Base-by-base conservation (phyloP, 2,797 vertebrate genomes). In the Spinus pinus region DNA sequence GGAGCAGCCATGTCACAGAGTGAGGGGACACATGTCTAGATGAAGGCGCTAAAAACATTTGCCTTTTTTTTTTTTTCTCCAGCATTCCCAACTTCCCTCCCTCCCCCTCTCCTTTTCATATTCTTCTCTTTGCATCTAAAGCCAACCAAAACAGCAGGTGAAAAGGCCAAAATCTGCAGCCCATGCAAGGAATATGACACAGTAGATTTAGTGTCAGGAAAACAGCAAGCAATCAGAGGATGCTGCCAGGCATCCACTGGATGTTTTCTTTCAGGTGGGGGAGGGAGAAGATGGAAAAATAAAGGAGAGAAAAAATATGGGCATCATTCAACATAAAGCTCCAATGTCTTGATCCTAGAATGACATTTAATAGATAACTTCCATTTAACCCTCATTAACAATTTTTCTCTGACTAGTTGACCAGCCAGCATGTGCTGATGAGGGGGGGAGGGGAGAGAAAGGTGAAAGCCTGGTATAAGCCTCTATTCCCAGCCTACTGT, bases 1-100 rank as follows among this genome's bases (percentile, higher is more conserved):
- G 98, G 98, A 98, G 98, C 98, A 98, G 98, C 98, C 98, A 98
- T 98, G 98, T 98, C 98, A 98, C 97, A 98, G 98, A 98, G 98
- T 98, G 98, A 98, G 98, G 98, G 98, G 98, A 98, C 98, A 98
- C 98, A 98, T 98, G 98, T 98, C 98, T 98, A 98, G 98, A 98
- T 98, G 97, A 98, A 98, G 98, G 98, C 94, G 97, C 97, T 98
- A 98, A 98, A 98, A 98, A 98, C 98, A 98, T 98, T 98, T 98
- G 96, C 98, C 95, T 97, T 98, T 97, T 97, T 96, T 95, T 33
- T 96, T 86, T 79, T 77, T 65, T 61, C 95, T 97, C 95, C 96
- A 97, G 95, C 97, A 96, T 98, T 98, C 97, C 97, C 97, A 98
- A 98, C 97, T 98, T 97, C 96, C 97, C 96, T 97, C 96, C 97